These are phyloP conservation scores for Pyralis farinalis DNA, from an alignment of 2,888 invertebrate species.

Conservation along the genomic window DNA sequence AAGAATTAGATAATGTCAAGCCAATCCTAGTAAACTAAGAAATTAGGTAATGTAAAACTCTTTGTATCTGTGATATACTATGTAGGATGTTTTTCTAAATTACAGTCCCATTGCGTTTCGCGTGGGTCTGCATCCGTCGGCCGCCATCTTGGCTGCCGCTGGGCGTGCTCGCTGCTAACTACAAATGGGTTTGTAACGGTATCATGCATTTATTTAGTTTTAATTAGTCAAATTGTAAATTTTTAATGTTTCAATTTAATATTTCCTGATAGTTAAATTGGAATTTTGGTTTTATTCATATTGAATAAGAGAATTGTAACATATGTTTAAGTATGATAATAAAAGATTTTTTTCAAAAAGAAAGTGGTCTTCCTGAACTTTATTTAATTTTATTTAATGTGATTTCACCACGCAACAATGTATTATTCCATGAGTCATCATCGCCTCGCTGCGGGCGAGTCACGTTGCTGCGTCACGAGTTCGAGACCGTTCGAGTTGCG, in stretches of 20 bases:
- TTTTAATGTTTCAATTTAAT: conserved; percentile 62
- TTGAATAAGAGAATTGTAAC: conserved; percentile 77
- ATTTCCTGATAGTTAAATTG: conserved; percentile 61
- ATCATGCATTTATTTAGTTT: conserved; percentile 74
- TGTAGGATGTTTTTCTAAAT: conserved; percentile 80
- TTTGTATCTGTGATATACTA: conserved; percentile 73
- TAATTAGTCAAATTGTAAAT: conserved; percentile 22
- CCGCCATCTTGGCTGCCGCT: conserved; percentile 81
- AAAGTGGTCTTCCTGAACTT: conserved; percentile 42
- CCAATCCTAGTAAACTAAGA: conserved; percentile 47
- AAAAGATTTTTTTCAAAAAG: conserved; percentile 52
- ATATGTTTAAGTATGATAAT: conserved; percentile 79
- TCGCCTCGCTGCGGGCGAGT: conserved; percentile 53
- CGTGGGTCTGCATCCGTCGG: conserved; percentile 79
- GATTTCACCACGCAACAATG: conserved; percentile 69
- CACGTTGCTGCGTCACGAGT: conserved; percentile 41
- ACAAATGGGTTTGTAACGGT: conserved; percentile 82
- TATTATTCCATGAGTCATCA: conserved; percentile 79
- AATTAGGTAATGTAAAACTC: conserved; percentile 56
- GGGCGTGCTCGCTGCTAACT: conserved; percentile 81
- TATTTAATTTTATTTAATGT: conserved; percentile 48
- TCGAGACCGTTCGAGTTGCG: conserved; percentile 31
- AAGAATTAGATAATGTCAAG: conserved; percentile 82
- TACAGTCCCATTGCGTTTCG: conserved; percentile 81
- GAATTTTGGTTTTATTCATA: conserved; percentile 74